phyloP scores from a whole-genome alignment of 2,113 vertebrate genomes.

The Nettapus auritus region DNA sequence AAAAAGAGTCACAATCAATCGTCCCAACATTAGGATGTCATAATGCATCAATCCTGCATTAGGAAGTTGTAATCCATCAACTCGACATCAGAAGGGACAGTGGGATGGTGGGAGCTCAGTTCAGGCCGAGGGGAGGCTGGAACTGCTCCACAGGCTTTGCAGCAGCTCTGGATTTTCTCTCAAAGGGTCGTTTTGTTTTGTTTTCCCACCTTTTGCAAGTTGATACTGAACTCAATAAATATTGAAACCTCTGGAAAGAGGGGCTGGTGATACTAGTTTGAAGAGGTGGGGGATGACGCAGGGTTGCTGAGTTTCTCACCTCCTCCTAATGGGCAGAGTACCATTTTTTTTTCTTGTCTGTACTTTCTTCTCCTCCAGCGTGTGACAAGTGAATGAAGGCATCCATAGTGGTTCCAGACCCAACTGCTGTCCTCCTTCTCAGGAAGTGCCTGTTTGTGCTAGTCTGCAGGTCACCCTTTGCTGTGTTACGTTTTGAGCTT shows the following conservation, averaged over 20 bases:
- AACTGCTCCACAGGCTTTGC: not conserved
- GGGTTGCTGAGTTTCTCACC: not conserved
- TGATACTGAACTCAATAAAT: not conserved
- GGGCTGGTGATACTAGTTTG: not conserved
- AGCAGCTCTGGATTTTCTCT: not conserved
- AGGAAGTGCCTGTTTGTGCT: not conserved
- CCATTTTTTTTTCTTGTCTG: not conserved
- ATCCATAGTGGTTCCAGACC: not conserved
- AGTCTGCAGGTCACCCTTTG: not conserved
- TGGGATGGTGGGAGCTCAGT: constrained; percentile 25
- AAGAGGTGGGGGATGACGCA: not conserved
- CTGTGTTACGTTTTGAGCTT: not conserved
- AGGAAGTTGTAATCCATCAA: constrained; percentile 64
- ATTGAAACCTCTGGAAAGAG: not conserved
- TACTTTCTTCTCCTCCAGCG: not conserved
- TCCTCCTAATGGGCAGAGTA: not conserved
- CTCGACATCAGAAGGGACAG: constrained; percentile 42
- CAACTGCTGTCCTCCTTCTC: not conserved
- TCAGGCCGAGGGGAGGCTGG: not conserved
- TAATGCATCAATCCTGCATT: constrained; percentile 61
- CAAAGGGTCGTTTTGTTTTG: not conserved
- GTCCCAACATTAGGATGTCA: constrained; percentile 68
- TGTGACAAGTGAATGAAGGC: not conserved
- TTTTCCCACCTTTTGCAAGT: not conserved
- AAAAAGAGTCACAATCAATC: constrained; percentile 70